Conservation (phyloP, 1,140 invertebrate genomes). For the Bacillus rossius region DNA sequence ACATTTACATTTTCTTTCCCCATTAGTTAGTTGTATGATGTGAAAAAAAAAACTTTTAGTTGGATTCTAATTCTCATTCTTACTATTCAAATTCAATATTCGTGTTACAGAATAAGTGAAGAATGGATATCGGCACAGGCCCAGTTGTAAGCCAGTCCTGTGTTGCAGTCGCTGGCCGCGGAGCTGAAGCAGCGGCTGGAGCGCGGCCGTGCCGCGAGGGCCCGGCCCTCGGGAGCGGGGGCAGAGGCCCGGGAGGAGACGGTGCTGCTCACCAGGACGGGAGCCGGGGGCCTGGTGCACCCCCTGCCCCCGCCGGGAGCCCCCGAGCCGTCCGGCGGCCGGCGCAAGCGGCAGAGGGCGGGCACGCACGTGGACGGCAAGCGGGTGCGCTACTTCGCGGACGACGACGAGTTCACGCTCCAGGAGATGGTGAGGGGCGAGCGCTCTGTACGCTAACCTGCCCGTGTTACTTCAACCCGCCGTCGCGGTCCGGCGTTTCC, state of each 20-base stretch:
- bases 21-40: too few species aligned
- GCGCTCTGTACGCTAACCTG: too few species aligned
- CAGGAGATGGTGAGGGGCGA: constrained; percentile 67
- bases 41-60: too few species aligned
- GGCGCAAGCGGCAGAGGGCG: constrained; percentile 48
- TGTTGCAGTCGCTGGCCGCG: constrained; percentile 49
- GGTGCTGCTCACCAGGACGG: constrained; percentile 66
- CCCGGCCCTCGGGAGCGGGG: constrained; percentile 9
- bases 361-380: constrained; percentile 70
- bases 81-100: too few species aligned
- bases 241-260: constrained; percentile 45
- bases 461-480: too few species aligned
- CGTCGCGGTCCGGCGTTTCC: too few species aligned
- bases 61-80: too few species aligned
- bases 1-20: too few species aligned
- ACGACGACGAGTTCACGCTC: constrained; percentile 85
- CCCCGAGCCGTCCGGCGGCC: constrained; percentile 33
- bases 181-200: constrained; percentile 72
- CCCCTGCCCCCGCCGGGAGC: not conserved
- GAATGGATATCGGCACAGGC: too few species aligned
- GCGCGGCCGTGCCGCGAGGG: constrained; percentile 53
- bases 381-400: constrained; percentile 77
- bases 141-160: too few species aligned
- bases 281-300: constrained; percentile 50
- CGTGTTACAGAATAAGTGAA: too few species aligned